phyloP scores from a whole-genome alignment of 2,888 invertebrate species.

The Eledona agricola region DNA sequence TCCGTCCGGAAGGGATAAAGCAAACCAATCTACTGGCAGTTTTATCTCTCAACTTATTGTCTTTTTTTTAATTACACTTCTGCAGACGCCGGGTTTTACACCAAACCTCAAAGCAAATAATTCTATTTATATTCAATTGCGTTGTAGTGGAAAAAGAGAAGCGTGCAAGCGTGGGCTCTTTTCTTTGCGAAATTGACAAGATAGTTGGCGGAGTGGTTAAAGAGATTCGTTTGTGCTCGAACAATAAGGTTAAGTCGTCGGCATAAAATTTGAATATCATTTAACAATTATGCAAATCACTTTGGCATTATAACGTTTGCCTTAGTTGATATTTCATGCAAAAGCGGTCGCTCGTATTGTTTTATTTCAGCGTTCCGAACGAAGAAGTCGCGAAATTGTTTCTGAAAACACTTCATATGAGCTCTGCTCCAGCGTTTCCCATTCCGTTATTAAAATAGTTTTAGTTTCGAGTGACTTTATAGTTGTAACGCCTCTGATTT shows the following conservation, averaged over 20 bases:
- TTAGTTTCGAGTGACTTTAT: too few relatives aligned
- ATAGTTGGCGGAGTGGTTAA: constrained; percentile 7
- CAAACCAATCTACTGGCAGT: background rate
- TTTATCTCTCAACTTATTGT: too few relatives aligned
- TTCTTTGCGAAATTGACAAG: constrained; percentile 4
- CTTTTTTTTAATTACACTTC: constrained; percentile 10
- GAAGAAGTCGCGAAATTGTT: too few relatives aligned
- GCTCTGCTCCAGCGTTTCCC: too few relatives aligned
- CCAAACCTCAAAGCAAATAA: constrained; percentile 15
- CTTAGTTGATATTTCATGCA: constrained; percentile 17
- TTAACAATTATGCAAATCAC: constrained; percentile 26
- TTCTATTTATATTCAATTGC: constrained; percentile 14
- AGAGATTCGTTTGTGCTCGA: constrained; percentile 10
- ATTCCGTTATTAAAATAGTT: too few relatives aligned
- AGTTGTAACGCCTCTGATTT: too few relatives aligned
- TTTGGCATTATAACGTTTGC: constrained; percentile 13
- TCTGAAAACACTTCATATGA: too few relatives aligned
- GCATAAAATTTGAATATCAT: constrained; percentile 27
- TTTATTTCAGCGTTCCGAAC: constrained; percentile 13
- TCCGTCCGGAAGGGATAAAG: constrained; percentile 6
- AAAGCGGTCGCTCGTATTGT: constrained; percentile 15
- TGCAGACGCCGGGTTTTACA: constrained; percentile 1
- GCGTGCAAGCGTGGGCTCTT: constrained; percentile 7
- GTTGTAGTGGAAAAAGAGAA: constrained; percentile 4
- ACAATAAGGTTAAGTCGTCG: constrained; percentile 17